These are phyloP conservation scores for Diachasmimorpha longicaudata DNA, from an alignment of 1,140 invertebrate genomes.

Conservation along the genomic window DNA sequence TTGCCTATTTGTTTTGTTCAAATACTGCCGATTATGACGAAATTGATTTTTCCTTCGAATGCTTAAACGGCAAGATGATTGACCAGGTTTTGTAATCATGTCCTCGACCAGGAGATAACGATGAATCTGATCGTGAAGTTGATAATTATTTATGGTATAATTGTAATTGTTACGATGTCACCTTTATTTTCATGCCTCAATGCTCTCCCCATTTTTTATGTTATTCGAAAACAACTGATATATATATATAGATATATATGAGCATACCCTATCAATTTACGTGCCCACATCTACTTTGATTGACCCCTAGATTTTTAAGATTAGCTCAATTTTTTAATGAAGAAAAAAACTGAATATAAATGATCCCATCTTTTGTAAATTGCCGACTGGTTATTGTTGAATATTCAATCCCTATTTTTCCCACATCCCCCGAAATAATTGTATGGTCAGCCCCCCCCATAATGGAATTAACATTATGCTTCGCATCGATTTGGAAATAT, in stretches of 20 bases:
- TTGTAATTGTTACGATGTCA: background rate
- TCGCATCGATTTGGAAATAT: background rate
- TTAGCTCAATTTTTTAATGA: constrained; percentile 57
- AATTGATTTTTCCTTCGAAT: constrained; percentile 27
- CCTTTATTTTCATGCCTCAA: background rate
- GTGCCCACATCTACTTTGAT: constrained; percentile 31
- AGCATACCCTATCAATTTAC: constrained; percentile 31
- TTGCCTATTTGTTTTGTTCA: constrained; percentile 21
- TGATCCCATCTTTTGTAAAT: constrained; percentile 50
- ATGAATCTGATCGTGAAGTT: background rate
- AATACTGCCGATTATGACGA: constrained; percentile 25
- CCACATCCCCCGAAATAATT: background rate
- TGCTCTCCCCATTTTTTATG: background rate
- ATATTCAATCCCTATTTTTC: constrained; percentile 20
- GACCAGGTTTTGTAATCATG: constrained; percentile 15
- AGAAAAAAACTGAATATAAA: background rate
- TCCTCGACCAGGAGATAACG: background rate
- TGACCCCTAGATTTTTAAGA: constrained; percentile 49
- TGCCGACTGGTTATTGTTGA: constrained; percentile 41
- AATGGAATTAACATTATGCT: background rate
- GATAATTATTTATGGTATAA: background rate
- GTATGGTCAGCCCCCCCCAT: background rate
- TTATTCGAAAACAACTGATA: background rate
- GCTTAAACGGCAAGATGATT: constrained; percentile 14
- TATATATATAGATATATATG: background rate